A percentile compares a stretch with the other conserved stretches of the same genome.
Conservation (phyloP, 1,140 invertebrate species). For the Nylanderia fulva region DNA sequence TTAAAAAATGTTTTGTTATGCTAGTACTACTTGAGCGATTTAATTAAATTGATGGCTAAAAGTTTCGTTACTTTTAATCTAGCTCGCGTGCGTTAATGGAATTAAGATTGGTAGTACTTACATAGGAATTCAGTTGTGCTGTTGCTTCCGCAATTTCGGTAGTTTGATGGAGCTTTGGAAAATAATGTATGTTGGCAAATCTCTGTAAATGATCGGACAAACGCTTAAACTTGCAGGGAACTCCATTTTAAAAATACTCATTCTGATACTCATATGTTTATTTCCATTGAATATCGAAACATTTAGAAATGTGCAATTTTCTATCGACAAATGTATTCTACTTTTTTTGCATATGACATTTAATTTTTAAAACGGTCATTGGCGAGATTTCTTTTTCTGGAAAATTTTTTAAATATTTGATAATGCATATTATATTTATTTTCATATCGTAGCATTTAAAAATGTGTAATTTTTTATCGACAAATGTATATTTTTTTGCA, state of each 20-base stretch:
- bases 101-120: conserved; percentile 46
- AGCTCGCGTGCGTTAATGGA: conserved; percentile 56
- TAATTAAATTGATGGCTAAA: conserved; percentile 18
- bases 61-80: conserved; percentile 53
- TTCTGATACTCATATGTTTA: neutral
- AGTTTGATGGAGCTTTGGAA: neutral
- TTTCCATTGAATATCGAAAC: neutral
- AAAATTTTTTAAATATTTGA: neutral
- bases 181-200: neutral
- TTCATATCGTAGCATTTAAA: neutral
- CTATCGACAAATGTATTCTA: neutral
- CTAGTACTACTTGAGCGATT: neutral
- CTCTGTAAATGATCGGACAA: neutral
- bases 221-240: neutral
- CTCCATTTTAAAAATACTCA: neutral
- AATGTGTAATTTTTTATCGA: neutral
- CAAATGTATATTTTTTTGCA: neutral
- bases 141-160: conserved; percentile 18
- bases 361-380: too few relatives aligned
- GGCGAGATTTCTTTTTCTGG: neutral
- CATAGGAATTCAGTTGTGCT: conserved; percentile 12
- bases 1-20: neutral
- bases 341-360: neutral
- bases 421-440: neutral
- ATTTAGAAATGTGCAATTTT: neutral